Conservation (phyloP, 53 echinoderm and acorn worm species). For the Temnopleurus reevesii region DNA sequence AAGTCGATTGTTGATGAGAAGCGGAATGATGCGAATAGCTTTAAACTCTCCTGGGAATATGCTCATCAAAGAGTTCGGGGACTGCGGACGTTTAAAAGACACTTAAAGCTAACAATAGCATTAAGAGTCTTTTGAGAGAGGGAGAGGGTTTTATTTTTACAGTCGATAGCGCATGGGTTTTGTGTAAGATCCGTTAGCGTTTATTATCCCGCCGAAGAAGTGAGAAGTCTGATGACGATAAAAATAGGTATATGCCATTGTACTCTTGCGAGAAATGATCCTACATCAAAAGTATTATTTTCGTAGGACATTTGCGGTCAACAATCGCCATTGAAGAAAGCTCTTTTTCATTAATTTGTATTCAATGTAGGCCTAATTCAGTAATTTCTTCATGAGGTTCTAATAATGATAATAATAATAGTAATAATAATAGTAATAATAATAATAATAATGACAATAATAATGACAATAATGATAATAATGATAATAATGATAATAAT, state of each 20-base stretch:
- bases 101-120: constrained; percentile 44
- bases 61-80: background rate
- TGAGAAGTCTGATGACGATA: background rate
- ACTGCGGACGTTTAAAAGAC: constrained; percentile 44
- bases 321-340: constrained; percentile 20
- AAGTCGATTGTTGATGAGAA: constrained; percentile 1
- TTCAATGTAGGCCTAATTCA: no score
- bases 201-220: constrained; percentile 3
- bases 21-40: background rate
- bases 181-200: background rate
- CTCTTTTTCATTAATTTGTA: no score
- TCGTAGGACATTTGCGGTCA: background rate
- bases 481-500: no score
- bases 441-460: no score
- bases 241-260: background rate
- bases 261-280: background rate
- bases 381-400: no score
- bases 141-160: constrained; percentile 12
- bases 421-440: no score
- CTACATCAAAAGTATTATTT: background rate
- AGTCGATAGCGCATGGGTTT: constrained; percentile 23
- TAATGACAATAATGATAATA: no score
- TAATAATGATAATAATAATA: no score
- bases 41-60: background rate
- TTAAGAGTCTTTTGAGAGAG: background rate